phyloP scores from a whole-genome alignment of 2,797 vertebrate species.

The Echeneis naucrates region DNA sequence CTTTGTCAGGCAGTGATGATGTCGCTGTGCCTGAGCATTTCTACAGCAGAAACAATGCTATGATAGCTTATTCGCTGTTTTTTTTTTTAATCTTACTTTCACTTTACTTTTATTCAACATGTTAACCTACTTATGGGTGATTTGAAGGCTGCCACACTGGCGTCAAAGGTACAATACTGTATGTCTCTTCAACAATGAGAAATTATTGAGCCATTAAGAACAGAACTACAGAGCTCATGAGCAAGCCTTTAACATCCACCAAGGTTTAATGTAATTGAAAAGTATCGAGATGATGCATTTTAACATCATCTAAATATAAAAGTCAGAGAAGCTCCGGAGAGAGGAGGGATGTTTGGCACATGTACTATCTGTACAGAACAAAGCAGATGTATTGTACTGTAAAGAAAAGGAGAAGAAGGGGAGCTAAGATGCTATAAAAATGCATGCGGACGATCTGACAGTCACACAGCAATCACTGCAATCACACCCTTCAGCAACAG shows the following conservation, averaged over 20 bases:
- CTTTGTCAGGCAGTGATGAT: not conserved
- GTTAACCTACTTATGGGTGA: not conserved
- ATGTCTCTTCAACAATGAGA: not conserved
- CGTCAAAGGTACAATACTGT: not conserved
- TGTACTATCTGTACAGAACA: not conserved
- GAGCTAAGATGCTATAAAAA: conserved; percentile 60
- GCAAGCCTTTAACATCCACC: not conserved
- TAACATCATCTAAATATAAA: not conserved
- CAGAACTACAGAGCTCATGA: not conserved
- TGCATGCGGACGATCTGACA: conserved; percentile 63
- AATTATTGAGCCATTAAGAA: not conserved
- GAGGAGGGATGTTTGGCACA: conserved; percentile 2
- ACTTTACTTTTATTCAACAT: too few relatives aligned
- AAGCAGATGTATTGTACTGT: conserved; percentile 9
- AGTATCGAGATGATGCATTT: not conserved
- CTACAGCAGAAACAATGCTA: not conserved
- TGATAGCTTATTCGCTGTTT: not conserved
- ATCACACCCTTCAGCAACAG: conserved; percentile 53
- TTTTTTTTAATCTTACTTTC: too few relatives aligned
- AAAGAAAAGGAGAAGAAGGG: conserved; percentile 8
- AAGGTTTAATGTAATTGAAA: not conserved
- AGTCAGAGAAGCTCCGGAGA: not conserved
- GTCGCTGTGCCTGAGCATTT: not conserved
- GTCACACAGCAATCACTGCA: conserved; percentile 43
- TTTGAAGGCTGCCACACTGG: not conserved